Percentiles rank a stretch among this genome's conserved stretches.
Conservation (phyloP, 1,140 invertebrate species). For the Euwallacea fornicatus region DNA sequence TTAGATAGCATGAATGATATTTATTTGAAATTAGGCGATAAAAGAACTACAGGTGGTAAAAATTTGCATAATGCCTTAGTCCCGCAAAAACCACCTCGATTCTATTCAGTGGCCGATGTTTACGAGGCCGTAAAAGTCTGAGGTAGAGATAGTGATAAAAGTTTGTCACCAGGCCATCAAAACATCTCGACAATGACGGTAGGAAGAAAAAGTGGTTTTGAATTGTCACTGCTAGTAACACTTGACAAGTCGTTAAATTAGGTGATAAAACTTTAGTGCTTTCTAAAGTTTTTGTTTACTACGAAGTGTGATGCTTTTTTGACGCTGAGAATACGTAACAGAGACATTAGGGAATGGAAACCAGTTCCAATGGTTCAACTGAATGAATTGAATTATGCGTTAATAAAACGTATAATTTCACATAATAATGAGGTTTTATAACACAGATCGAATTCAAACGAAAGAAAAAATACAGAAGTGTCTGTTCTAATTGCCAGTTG, state of each 20-base stretch:
- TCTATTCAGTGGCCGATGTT: slow-evolving; percentile 20
- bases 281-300: slow-evolving; percentile 6
- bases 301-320: background rate
- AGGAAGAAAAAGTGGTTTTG: slow-evolving; percentile 23
- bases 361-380: no score
- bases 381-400: no score
- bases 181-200: slow-evolving; percentile 13
- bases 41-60: slow-evolving; percentile 13
- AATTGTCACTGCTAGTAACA: slow-evolving; percentile 11
- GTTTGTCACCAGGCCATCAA: slow-evolving; percentile 22
- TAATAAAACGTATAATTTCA: no score
- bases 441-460: no score
- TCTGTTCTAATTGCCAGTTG: no score
- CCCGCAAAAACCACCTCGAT: background rate
- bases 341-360: background rate
- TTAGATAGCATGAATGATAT: no score
- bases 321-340: background rate
- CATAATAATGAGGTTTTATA: no score
- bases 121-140: slow-evolving; percentile 17
- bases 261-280: slow-evolving; percentile 9
- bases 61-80: slow-evolving; percentile 19
- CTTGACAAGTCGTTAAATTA: slow-evolving; percentile 19
- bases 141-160: slow-evolving; percentile 15
- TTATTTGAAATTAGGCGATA: background rate
- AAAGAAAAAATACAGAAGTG: no score